Evolutionary conservation across 2,113 vertebrate species (phyloP).

Genomic region (Phoxinus phoxinus): DNA sequence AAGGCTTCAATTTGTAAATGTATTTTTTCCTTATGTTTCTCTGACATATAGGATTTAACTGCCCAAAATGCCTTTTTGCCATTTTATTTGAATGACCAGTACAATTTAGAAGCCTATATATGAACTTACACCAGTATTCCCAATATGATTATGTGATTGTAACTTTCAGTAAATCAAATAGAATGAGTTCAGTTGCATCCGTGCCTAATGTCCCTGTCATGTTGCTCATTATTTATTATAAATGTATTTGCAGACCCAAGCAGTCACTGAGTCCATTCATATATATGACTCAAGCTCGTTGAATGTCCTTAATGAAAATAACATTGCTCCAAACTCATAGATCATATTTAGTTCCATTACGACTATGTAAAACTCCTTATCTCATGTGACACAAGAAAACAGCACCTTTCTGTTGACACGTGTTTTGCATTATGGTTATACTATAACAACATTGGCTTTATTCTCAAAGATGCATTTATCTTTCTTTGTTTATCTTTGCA

Average conservation of each 20-base stretch:
- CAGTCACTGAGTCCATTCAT: background rate
- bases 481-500: background rate
- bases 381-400: background rate
- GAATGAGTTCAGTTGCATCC: background rate
- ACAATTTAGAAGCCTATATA: background rate
- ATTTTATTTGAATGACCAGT: background rate
- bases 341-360: background rate
- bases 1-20: background rate
- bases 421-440: background rate
- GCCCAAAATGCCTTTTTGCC: too few species aligned
- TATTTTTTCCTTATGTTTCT: background rate
- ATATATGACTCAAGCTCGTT: background rate
- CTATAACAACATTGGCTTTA: background rate
- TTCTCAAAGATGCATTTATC: background rate
- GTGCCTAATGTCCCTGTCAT: background rate
- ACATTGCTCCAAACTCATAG: background rate
- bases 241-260: background rate
- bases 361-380: background rate
- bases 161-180: background rate
- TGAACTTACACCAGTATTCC: background rate
- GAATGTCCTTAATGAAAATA: background rate
- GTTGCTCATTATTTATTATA: background rate
- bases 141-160: background rate
- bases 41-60: background rate
- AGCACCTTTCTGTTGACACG: background rate